A percentile compares a stretch with the other conserved stretches of the same genome.
These are phyloP conservation scores for Zaprionus nigranus DNA, from an alignment of 1,140 invertebrate genomes.

Conservation along the genomic window DNA sequence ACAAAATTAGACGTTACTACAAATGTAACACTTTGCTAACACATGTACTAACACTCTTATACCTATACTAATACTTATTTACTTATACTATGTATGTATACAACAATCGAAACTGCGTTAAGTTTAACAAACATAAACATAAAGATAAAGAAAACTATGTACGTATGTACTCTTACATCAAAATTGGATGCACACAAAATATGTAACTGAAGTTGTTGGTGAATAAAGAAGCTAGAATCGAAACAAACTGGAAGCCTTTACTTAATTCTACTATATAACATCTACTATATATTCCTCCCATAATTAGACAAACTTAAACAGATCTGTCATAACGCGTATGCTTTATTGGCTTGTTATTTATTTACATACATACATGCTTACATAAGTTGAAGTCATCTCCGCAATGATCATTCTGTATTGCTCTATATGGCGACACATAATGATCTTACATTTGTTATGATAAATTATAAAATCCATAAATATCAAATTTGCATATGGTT, in stretches of 20 bases:
- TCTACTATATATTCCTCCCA: background rate
- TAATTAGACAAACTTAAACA: background rate
- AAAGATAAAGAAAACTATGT: conserved; percentile 22
- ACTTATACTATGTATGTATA: conserved; percentile 20
- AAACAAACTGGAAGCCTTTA: conserved; percentile 27
- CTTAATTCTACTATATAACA: conserved; percentile 4
- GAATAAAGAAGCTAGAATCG: conserved; percentile 83
- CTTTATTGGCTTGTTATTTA: conserved; percentile 33
- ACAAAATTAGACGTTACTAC: conserved; percentile 11
- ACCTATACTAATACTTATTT: conserved; percentile 19
- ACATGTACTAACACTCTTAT: conserved; percentile 28
- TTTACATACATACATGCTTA: conserved; percentile 40
- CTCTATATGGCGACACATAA: conserved; percentile 5
- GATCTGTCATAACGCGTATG: conserved; percentile 4
- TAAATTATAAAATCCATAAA: conserved; percentile 19
- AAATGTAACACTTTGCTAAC: conserved; percentile 28
- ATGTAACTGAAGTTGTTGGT: conserved; percentile 84
- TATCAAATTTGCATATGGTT: conserved; percentile 14
- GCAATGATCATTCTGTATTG: conserved; percentile 22
- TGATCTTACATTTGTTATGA: conserved; percentile 18
- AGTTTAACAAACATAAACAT: conserved; percentile 50
- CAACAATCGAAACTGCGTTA: conserved; percentile 56
- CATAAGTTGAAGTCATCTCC: conserved; percentile 23
- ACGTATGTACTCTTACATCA: conserved; percentile 38
- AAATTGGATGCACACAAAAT: conserved; percentile 61